Evolutionary conservation across 2,113 vertebrate species (phyloP).

Genomic region (Aphelocoma coerulescens): DNA sequence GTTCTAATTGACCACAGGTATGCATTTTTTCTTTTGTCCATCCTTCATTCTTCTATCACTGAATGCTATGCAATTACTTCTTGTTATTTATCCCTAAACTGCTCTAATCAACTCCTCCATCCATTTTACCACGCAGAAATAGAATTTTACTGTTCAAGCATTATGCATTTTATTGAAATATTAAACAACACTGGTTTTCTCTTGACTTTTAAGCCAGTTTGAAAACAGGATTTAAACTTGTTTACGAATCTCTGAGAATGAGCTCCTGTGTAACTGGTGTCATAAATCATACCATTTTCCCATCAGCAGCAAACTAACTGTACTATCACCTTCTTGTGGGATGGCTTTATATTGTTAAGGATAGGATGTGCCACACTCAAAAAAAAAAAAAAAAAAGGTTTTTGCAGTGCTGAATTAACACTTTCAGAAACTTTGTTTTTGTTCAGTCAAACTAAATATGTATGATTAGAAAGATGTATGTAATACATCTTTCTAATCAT

Average conservation of each 20-base stretch:
- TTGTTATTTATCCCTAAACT: background rate
- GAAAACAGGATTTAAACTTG: background rate
- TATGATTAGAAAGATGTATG: too few species aligned
- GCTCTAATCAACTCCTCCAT: background rate
- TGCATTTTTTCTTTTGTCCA: background rate
- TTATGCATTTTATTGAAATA: conserved; percentile 20
- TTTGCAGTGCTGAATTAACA: background rate
- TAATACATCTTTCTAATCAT: background rate
- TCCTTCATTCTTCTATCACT: background rate
- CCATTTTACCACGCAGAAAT: background rate
- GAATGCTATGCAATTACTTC: background rate
- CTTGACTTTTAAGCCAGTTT: background rate
- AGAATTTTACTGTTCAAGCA: background rate
- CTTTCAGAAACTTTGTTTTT: background rate
- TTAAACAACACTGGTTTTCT: conserved; percentile 7
- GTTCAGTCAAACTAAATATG: background rate
- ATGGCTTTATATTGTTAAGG: background rate
- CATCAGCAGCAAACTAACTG: background rate
- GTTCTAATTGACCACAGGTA: background rate
- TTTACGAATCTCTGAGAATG: background rate
- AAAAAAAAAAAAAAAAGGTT: background rate
- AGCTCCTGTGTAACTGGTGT: background rate
- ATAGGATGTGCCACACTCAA: background rate
- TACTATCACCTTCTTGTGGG: background rate
- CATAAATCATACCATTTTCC: background rate